A percentile compares a stretch with the other conserved stretches of the same genome.
phyloP scores from a whole-genome alignment of 1,140 invertebrate species.

The Listronotus bonariensis region DNA sequence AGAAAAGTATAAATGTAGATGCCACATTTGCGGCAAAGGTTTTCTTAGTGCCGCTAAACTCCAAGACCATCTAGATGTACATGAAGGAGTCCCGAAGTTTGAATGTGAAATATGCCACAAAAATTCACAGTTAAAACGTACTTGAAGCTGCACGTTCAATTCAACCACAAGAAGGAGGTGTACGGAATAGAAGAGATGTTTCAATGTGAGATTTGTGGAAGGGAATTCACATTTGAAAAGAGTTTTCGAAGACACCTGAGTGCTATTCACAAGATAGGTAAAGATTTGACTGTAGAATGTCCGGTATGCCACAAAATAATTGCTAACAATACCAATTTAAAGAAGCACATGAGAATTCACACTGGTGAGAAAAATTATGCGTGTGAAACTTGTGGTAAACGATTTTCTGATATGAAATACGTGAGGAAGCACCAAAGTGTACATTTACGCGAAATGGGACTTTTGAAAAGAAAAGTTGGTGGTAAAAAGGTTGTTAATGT shows the following conservation, averaged over 20 bases:
- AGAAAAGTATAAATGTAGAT: slow-evolving; percentile 58
- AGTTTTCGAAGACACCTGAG: slow-evolving; percentile 43
- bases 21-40: slow-evolving; percentile 58
- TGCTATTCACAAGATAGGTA: slow-evolving; percentile 43
- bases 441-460: slow-evolving; percentile 53
- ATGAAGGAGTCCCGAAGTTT: slow-evolving; percentile 41
- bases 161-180: slow-evolving; percentile 45
- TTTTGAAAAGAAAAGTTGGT: slow-evolving; percentile 2
- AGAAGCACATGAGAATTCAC: slow-evolving; percentile 57
- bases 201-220: slow-evolving; percentile 43
- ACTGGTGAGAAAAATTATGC: slow-evolving; percentile 59
- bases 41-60: slow-evolving; percentile 55
- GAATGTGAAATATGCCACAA: slow-evolving; percentile 58
- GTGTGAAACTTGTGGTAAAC: slow-evolving; percentile 63
- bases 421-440: slow-evolving; percentile 60
- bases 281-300: slow-evolving; percentile 39
- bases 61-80: slow-evolving; percentile 54
- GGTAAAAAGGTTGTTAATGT: not conserved
- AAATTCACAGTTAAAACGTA: slow-evolving; percentile 55
- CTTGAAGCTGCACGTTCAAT: slow-evolving; percentile 49
- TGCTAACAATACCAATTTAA: slow-evolving; percentile 54
- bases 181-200: slow-evolving; percentile 41
- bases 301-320: slow-evolving; percentile 58
- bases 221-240: slow-evolving; percentile 46
- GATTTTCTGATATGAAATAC: slow-evolving; percentile 70